These are phyloP conservation scores for Acinonyx jubatus DNA, from an alignment of 2,113 vertebrate genomes.

Conservation along the genomic window DNA sequence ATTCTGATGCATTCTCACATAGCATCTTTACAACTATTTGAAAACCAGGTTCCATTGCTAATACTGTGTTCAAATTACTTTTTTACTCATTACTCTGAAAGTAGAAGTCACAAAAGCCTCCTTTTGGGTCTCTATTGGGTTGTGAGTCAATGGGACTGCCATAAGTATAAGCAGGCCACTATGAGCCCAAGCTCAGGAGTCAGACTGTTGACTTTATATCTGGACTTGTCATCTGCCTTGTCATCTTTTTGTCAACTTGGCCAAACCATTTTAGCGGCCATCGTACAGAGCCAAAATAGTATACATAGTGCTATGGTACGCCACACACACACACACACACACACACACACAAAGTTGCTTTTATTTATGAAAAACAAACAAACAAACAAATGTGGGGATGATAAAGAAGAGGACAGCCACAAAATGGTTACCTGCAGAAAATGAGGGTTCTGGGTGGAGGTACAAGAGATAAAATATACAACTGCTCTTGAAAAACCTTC, in stretches of 20 bases:
- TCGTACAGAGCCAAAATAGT: not conserved
- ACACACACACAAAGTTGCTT: not conserved
- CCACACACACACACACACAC: not conserved
- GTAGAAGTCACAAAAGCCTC: not conserved
- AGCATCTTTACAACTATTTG: not conserved
- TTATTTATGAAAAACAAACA: not conserved
- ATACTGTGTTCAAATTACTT: not conserved
- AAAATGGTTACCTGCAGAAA: not conserved
- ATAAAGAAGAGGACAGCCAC: not conserved
- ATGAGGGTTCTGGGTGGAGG: not conserved
- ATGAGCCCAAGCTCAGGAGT: not conserved
- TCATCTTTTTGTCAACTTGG: not conserved
- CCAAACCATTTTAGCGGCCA: not conserved
- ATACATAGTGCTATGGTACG: not conserved
- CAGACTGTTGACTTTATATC: not conserved
- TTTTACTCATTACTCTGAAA: not conserved
- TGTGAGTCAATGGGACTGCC: not conserved
- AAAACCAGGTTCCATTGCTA: not conserved
- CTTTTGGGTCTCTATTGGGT: not conserved
- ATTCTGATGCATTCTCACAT: not conserved
- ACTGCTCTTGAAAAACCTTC: not conserved
- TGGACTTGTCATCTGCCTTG: no score
- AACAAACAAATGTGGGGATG: not conserved
- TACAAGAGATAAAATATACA: not conserved
- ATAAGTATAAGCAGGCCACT: not conserved